Evolutionary conservation across 2,888 invertebrate species (phyloP).

Genomic region (Sarcophaga subvicina): DNA sequence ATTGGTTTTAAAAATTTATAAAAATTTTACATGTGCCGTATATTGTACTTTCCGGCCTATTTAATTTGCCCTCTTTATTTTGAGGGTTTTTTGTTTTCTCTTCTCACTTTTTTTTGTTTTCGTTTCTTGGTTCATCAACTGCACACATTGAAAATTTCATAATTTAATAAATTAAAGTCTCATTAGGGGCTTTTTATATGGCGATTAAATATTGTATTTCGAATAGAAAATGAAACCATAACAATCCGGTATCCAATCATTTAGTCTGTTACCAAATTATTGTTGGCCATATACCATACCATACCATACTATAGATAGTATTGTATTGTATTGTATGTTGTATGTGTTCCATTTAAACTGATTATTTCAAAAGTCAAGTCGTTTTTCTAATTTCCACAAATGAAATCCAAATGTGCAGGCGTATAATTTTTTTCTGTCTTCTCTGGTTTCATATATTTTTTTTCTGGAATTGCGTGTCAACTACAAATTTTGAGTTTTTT

Average conservation of each 20-base stretch:
- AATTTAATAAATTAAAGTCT: conserved; percentile 61
- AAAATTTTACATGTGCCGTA: too few species aligned
- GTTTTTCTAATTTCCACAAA: conserved; percentile 40
- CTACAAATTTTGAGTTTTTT: conserved; percentile 61
- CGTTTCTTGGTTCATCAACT: neutral
- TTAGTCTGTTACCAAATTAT: neutral
- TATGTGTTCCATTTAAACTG: neutral
- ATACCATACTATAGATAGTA: neutral
- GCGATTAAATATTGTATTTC: conserved; percentile 36
- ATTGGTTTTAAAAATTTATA: too few species aligned
- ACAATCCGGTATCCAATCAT: neutral
- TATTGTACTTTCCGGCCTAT: too few species aligned
- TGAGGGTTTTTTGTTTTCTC: neutral
- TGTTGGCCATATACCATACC: neutral
- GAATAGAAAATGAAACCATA: conserved; percentile 25
- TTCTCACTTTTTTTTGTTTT: neutral
- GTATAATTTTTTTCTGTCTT: conserved; percentile 43
- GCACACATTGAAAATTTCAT: conserved; percentile 42
- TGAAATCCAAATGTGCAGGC: conserved; percentile 27
- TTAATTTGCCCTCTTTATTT: neutral
- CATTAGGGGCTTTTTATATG: conserved; percentile 59
- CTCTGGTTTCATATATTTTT: neutral
- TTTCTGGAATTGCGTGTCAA: conserved; percentile 64
- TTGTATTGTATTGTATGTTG: neutral
- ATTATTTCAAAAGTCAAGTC: conserved; percentile 37